A percentile compares a stretch with the other conserved stretches of the same genome.
Conservation (phyloP, 2,888 invertebrate genomes). For the Tromatobia lineatoria region DNA sequence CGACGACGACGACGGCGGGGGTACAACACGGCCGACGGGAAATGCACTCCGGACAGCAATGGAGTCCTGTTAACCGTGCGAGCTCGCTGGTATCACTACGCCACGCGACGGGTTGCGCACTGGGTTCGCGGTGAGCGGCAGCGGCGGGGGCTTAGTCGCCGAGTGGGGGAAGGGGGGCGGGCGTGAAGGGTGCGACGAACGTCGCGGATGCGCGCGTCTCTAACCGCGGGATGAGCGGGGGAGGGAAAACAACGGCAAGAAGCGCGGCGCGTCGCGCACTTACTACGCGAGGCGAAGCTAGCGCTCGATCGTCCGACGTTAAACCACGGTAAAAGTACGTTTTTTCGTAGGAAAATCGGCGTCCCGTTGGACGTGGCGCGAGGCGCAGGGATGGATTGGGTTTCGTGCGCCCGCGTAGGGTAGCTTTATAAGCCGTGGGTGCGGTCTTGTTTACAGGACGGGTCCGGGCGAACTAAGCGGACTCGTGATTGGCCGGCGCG, state of each 20-base stretch:
- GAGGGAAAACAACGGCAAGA: constrained; percentile 56
- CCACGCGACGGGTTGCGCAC: constrained; percentile 72
- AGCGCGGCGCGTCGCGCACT: constrained; percentile 74
- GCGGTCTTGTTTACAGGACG: constrained; percentile 90
- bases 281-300: constrained; percentile 79
- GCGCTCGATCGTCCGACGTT: constrained; percentile 69
- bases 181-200: constrained; percentile 73
- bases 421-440: constrained; percentile 88
- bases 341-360: constrained; percentile 62
- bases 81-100: constrained; percentile 81
- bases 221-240: constrained; percentile 24
- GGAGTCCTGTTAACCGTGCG: constrained; percentile 78
- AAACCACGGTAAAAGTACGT: constrained; percentile 51
- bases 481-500: constrained; percentile 92
- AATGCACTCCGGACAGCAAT: constrained; percentile 83
- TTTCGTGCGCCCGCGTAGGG: constrained; percentile 88
- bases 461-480: constrained; percentile 86
- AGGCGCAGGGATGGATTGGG: constrained; percentile 78
- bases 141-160: constrained; percentile 38
- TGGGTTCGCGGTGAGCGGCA: constrained; percentile 62
- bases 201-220: constrained; percentile 65
- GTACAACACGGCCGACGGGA: constrained; percentile 81
- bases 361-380: constrained; percentile 62
- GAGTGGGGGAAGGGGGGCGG: constrained; percentile 67
- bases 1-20: constrained; percentile 64